phyloP scores from a whole-genome alignment of 2,888 invertebrate species.

The Syrista parreyssii region DNA sequence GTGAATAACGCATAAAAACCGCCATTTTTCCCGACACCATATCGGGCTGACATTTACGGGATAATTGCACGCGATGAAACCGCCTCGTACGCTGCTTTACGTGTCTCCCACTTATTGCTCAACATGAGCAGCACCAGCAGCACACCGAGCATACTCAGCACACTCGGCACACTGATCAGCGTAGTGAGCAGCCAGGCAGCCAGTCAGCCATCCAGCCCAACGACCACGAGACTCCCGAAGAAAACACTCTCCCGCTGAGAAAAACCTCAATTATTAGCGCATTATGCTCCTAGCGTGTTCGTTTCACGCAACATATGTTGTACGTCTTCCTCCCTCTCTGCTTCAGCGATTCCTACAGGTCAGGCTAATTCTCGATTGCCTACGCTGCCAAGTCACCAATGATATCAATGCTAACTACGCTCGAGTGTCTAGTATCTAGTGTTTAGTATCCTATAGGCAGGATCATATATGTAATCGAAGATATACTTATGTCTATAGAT shows the following conservation, averaged over 20 bases:
- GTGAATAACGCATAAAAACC: conserved; percentile 36
- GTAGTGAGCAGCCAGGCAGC: background rate
- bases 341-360: too few relatives aligned
- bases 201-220: background rate
- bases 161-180: too few relatives aligned
- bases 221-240: conserved; percentile 6
- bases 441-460: too few relatives aligned
- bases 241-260: conserved; percentile 24
- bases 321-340: background rate
- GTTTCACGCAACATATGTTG: conserved; percentile 17
- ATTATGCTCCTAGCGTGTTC: conserved; percentile 32
- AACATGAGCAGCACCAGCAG: too few relatives aligned
- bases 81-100: background rate
- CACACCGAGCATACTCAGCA: too few relatives aligned
- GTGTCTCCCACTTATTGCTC: too few relatives aligned
- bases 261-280: conserved; percentile 45
- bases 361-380: too few relatives aligned
- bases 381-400: too few relatives aligned
- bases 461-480: too few relatives aligned
- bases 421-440: too few relatives aligned
- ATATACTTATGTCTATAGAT: too few relatives aligned
- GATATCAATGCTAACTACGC: too few relatives aligned
- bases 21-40: conserved; percentile 13
- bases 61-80: conserved; percentile 43
- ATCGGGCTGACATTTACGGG: conserved; percentile 41